Conservation (phyloP, 30 jellyfish, hydroid and myxozoan species). For the Aurelia aurita region DNA sequence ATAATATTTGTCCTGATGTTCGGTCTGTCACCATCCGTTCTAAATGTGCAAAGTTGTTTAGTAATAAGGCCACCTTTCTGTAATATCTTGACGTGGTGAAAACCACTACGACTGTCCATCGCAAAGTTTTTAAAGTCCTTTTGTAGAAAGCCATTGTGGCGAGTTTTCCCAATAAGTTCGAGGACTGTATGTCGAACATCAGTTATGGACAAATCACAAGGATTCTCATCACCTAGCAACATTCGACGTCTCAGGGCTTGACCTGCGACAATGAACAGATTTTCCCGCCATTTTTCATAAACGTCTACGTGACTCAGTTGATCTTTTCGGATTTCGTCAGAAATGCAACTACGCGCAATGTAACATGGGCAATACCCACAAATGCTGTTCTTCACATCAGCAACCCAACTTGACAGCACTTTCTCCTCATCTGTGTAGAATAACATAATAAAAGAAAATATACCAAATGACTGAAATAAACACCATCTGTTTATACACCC, state of each 20-base stretch:
- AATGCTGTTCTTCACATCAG: slow-evolving; percentile 14
- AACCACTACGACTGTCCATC: slow-evolving; percentile 82
- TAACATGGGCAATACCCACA: slow-evolving; percentile 59
- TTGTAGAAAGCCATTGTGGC: slow-evolving; percentile 84
- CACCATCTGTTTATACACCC: too few species aligned
- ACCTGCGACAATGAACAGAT: slow-evolving; percentile 61
- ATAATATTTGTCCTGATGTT: slow-evolving; percentile 37
- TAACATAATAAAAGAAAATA: too few species aligned
- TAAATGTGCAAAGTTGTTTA: slow-evolving; percentile 50
- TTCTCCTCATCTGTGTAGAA: too few species aligned
- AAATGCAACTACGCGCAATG: neutral
- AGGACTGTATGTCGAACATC: slow-evolving; percentile 67
- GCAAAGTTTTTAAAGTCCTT: slow-evolving; percentile 69
- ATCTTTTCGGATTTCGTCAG: slow-evolving; percentile 4
- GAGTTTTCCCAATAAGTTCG: slow-evolving; percentile 79
- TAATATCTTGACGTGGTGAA: slow-evolving; percentile 82
- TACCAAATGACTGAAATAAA: too few species aligned
- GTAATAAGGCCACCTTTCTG: slow-evolving; percentile 61
- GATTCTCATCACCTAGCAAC: slow-evolving; percentile 59
- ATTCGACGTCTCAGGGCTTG: slow-evolving; percentile 71
- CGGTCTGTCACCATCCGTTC: neutral
- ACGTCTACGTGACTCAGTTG: neutral
- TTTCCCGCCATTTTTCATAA: slow-evolving; percentile 69
- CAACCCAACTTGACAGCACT: slow-evolving; percentile 26
- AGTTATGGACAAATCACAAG: slow-evolving; percentile 45